Conservation (phyloP, 2,797 vertebrate species). For the Enoplosus armatus region DNA sequence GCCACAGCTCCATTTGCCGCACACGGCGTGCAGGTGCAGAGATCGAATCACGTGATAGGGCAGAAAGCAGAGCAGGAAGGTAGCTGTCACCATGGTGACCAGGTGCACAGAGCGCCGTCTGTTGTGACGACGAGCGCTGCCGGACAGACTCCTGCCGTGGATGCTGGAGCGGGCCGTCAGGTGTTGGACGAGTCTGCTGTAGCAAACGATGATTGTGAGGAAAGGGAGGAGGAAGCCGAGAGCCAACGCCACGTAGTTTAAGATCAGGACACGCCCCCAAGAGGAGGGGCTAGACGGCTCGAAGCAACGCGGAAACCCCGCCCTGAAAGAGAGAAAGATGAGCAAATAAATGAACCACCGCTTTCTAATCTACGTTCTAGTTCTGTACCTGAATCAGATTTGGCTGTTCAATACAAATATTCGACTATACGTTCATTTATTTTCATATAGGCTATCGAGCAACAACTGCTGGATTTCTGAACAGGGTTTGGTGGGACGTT, state of each 20-base stretch:
- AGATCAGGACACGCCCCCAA: constrained; percentile 65
- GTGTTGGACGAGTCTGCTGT: constrained; percentile 61
- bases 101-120: constrained; percentile 57
- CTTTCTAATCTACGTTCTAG: neutral
- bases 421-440: no score
- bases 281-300: constrained; percentile 60
- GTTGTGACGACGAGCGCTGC: rapidly evolving
- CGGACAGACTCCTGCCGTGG: rapidly evolving
- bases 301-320: constrained; percentile 68
- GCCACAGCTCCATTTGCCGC: constrained; percentile 19
- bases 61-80: constrained; percentile 83
- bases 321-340: constrained; percentile 6
- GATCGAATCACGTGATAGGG: constrained; percentile 81
- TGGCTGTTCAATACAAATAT: no score
- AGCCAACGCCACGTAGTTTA: constrained; percentile 78
- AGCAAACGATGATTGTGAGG: constrained; percentile 77
- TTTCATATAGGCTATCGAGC: no score
- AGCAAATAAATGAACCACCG: neutral
- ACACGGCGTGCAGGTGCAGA: constrained; percentile 72
- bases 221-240: constrained; percentile 83
- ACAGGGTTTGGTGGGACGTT: no score
- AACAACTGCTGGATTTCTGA: no score
- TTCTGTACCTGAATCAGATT: no score
- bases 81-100: constrained; percentile 71
- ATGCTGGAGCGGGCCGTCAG: rapidly evolving